Base-by-base conservation (phyloP, 2,797 vertebrate genomes). In the Helicolenus hilgendorfi region DNA sequence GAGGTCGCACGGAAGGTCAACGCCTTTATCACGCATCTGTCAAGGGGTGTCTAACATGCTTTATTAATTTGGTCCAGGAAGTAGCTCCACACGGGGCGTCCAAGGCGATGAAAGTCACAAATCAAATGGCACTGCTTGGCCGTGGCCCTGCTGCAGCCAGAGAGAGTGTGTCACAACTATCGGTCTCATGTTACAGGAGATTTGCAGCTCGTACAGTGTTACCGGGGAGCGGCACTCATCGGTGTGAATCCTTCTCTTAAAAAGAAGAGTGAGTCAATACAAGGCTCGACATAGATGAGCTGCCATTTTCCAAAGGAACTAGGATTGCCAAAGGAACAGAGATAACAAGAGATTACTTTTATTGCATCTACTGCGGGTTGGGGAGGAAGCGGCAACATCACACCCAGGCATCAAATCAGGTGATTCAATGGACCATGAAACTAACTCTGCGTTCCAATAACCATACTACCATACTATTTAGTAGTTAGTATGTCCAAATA, bases 21-120 rank as follows among this genome's bases (percentile, higher is more conserved):
- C 9, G 9, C 68, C 72, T 86, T 90, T 31, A 74, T 84, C 68
- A 15, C 15, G 27, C 29, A 79, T 90, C 87, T 72, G 84, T 87
- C 89, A 85, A 72, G 83, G 4, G 10, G 55, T 81, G 81, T 85
- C 85, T 69, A 85, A 71, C 70, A 38, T 22, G 59, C 64, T 83
- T 91, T 87, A 90, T 86, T 88, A 22, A 81, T 89, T 87, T 84
- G 73, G 59, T 74, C 77, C 72, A 82, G 92, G 93, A 93, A 88
- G 89, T 20, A 63, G 69, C 68, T 72, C 55, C 24, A 79, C 70
- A 45, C 20, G 26, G 63, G 41, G 58, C 45, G 68, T 83, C 69
- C 24, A 49, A 87, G 87, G 92, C 31, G 91, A 88, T 89, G 91
- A 96, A 84, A 95, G 89, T 83, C 79, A 91, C 86, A 94, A 95